phyloP scores from a whole-genome alignment of 1,140 invertebrate genomes.

The Nasonia vitripennis region DNA sequence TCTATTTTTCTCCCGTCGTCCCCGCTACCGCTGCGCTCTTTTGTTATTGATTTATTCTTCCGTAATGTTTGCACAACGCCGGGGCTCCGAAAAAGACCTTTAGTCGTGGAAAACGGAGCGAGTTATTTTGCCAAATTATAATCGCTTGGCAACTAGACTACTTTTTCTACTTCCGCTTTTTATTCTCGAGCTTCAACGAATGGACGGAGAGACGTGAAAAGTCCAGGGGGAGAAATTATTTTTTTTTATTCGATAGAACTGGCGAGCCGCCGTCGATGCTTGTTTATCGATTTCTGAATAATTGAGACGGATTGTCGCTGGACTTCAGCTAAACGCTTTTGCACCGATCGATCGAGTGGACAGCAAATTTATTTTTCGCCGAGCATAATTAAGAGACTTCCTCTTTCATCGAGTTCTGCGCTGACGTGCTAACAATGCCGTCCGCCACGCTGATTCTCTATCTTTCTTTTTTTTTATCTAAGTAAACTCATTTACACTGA shows the following conservation, averaged over 20 bases:
- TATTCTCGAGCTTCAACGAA: background rate
- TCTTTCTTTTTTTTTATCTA: constrained; percentile 1
- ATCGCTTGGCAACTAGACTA: background rate
- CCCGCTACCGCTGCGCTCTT: background rate
- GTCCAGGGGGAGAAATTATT: no score
- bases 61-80: background rate
- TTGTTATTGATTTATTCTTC: background rate
- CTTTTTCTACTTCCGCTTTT: background rate
- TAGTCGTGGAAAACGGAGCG: background rate
- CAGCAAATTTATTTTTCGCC: background rate
- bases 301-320: constrained; percentile 18
- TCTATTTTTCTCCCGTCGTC: background rate
- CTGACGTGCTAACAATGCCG: background rate
- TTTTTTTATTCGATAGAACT: no score
- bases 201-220: no score
- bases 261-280: background rate
- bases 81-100: no score
- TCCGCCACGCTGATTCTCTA: background rate
- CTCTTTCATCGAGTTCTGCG: background rate
- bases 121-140: background rate
- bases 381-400: constrained; percentile 5
- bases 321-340: background rate
- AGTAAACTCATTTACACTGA: no score
- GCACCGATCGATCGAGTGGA: background rate
- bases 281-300: constrained; percentile 31